Percentiles rank a stretch among this genome's conserved stretches.
Evolutionary conservation across 1,140 invertebrate genomes (phyloP).

Genomic region (Papilio polytes): DNA sequence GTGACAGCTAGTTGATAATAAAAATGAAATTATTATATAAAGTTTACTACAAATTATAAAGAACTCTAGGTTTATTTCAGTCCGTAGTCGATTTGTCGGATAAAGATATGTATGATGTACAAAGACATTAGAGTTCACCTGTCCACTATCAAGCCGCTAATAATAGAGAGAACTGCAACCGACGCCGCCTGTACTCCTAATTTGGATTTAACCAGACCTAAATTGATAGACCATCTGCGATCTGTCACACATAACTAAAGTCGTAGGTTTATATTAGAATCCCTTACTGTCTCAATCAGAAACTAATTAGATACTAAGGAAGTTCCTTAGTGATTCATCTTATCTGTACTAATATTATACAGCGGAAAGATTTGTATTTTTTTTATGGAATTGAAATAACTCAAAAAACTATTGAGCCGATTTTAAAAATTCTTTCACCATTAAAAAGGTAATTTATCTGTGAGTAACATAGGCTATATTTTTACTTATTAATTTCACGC

Average conservation of each 20-base stretch:
- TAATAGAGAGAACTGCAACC: conserved; percentile 20
- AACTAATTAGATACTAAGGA: background rate
- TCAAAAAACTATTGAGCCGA: too few species aligned
- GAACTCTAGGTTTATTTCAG: background rate
- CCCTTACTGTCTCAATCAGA: background rate
- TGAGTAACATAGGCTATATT: too few species aligned
- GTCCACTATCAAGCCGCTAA: conserved; percentile 29
- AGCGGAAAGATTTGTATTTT: too few species aligned
- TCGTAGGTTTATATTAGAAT: background rate
- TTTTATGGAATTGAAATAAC: too few species aligned
- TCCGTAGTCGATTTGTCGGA: background rate
- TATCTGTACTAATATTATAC: background rate
- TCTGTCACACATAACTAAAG: background rate
- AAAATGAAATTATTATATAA: too few species aligned
- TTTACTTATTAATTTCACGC: too few species aligned
- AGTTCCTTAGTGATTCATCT: background rate
- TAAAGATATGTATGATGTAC: conserved; percentile 7
- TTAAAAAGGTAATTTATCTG: too few species aligned
- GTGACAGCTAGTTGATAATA: too few species aligned
- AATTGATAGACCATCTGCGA: conserved; percentile 25
- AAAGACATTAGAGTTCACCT: conserved; percentile 27
- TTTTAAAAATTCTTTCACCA: too few species aligned
- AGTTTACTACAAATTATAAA: background rate
- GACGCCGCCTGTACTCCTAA: conserved; percentile 15
- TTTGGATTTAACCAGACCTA: conserved; percentile 31